A percentile compares a stretch with the other conserved stretches of the same genome.
These are phyloP conservation scores for Lonchura striata DNA, from an alignment of 2,113 vertebrate genomes.

Conservation along the genomic window DNA sequence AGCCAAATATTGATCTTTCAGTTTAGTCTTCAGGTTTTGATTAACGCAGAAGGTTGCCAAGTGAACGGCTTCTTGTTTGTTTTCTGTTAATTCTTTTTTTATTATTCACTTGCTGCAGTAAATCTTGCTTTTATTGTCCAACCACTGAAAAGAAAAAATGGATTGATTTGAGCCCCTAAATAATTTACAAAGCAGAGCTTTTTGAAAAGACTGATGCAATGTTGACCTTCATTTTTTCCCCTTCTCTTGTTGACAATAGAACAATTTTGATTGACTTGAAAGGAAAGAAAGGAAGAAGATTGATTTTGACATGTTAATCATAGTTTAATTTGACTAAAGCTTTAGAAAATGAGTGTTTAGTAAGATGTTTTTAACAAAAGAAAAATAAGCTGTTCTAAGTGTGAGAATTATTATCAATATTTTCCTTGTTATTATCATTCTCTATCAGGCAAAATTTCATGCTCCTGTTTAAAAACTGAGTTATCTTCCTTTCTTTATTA, in stretches of 20 bases:
- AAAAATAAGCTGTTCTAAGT: background rate
- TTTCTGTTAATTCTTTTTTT: conserved; percentile 80
- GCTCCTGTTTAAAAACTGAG: conserved; percentile 1
- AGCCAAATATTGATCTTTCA: conserved; percentile 80
- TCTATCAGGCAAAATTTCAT: background rate
- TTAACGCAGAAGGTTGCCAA: conserved; percentile 76
- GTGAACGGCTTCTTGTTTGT: conserved; percentile 75
- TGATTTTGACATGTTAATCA: conserved; percentile 49
- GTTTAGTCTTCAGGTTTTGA: conserved; percentile 77
- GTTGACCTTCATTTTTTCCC: conserved; percentile 49
- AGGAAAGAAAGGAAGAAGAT: conserved; percentile 8
- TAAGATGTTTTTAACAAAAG: conserved; percentile 28
- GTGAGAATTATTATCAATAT: conserved; percentile 29
- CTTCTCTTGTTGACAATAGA: background rate
- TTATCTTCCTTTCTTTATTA: background rate
- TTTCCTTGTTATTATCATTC: conserved; percentile 19
- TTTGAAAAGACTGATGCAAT: conserved; percentile 53
- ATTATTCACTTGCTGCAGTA: conserved; percentile 77
- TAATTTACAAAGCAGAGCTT: conserved; percentile 70
- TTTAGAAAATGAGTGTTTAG: conserved; percentile 53
- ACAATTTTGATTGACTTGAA: conserved; percentile 40
- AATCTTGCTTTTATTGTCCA: conserved; percentile 80
- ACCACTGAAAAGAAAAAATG: conserved; percentile 71
- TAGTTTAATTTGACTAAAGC: conserved; percentile 41
- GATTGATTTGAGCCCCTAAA: conserved; percentile 75